Percentiles rank a stretch among this genome's conserved stretches.
These are phyloP conservation scores for Melanerpes aurifrons DNA, from an alignment of 2,113 vertebrate genomes.

Conservation along the genomic window DNA sequence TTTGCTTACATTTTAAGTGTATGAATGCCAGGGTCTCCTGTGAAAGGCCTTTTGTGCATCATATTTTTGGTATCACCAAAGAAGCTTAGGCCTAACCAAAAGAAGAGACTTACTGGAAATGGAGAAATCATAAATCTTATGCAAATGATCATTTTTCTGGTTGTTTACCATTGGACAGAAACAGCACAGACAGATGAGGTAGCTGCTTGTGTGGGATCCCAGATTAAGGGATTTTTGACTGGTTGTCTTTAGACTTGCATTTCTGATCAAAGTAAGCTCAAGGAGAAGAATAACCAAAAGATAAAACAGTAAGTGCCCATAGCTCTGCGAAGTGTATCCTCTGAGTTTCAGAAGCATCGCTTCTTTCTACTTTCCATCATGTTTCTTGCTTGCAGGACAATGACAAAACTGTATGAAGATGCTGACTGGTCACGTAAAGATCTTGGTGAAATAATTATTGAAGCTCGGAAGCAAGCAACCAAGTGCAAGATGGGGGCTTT, in stretches of 20 bases:
- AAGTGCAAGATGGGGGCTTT: slow-evolving; percentile 76
- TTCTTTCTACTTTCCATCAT: background rate
- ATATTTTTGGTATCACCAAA: background rate
- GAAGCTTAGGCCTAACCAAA: background rate
- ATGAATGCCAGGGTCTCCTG: background rate
- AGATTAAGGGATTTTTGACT: background rate
- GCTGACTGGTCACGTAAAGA: slow-evolving; percentile 85
- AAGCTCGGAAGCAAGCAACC: slow-evolving; percentile 76
- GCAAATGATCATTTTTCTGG: background rate
- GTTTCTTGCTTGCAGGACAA: slow-evolving; percentile 74
- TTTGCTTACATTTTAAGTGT: background rate
- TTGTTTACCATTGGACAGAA: background rate
- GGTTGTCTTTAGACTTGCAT: background rate
- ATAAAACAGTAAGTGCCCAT: rapidly evolving
- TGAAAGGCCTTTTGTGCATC: background rate
- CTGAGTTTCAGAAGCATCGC: background rate
- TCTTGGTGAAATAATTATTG: slow-evolving; percentile 66
- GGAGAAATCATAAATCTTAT: background rate
- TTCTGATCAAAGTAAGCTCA: background rate
- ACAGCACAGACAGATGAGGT: background rate
- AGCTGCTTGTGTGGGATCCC: background rate
- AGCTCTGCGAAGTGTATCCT: background rate
- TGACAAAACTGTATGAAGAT: slow-evolving; percentile 83
- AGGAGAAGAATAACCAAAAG: background rate
- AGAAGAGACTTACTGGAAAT: background rate